phyloP scores from a whole-genome alignment of 2,888 invertebrate genomes.

The Campoletis raptor region DNA sequence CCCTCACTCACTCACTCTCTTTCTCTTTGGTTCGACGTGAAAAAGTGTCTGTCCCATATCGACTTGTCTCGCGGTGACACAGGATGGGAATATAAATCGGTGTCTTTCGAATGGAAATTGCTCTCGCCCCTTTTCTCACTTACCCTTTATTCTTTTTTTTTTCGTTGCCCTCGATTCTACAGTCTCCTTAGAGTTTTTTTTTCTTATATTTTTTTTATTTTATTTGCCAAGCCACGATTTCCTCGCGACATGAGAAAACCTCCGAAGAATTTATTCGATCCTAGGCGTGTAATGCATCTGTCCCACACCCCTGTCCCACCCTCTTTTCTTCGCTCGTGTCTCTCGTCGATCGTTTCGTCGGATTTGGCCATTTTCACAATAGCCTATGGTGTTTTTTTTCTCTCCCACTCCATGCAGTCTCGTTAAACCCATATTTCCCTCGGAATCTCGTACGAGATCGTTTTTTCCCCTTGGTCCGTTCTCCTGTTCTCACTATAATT shows the following conservation, averaged over 20 bases:
- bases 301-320: not conserved
- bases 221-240: constrained; percentile 17
- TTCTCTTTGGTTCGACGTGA: not conserved
- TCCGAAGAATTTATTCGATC: constrained; percentile 37
- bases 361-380: constrained; percentile 42
- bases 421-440: constrained; percentile 37
- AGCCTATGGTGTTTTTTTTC: not conserved
- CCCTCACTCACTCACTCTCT: not conserved
- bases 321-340: constrained; percentile 1
- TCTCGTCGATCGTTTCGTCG: constrained; percentile 38
- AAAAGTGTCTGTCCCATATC: constrained; percentile 39
- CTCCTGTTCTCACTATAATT: constrained; percentile 46
- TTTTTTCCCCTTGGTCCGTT: not conserved
- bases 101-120: constrained; percentile 78
- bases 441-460: constrained; percentile 28
- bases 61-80: constrained; percentile 59
- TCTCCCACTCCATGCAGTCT: constrained; percentile 6
- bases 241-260: constrained; percentile 21
- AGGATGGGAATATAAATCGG: constrained; percentile 79
- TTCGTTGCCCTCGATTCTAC: constrained; percentile 25
- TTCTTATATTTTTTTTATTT: not conserved
- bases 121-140: constrained; percentile 51
- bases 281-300: constrained; percentile 3
- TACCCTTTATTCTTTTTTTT: constrained; percentile 24
- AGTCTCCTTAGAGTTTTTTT: constrained; percentile 10